Base-by-base conservation (phyloP, 1,140 invertebrate species). In the Drosophila sproati region DNA sequence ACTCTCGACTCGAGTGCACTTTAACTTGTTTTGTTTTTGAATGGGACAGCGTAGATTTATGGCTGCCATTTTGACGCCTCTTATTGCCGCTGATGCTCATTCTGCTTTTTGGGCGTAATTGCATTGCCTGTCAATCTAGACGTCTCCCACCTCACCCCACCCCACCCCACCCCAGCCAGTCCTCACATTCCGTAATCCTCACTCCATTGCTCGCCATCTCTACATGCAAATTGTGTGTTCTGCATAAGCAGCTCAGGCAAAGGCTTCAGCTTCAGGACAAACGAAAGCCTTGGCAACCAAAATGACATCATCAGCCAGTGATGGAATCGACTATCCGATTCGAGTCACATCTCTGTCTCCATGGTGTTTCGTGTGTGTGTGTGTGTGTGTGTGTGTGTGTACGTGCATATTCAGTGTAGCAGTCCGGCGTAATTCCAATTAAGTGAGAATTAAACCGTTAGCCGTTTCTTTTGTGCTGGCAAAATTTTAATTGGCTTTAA, bases 41-140 rank as follows among this genome's bases (percentile, higher is more conserved):
- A 10, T 29, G 28, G 28, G 35, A 7, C 32, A 12, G 54, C 72
- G 67, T 59, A 79, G 85, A 89, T 89, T 89, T 89, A 89, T 89
- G 85, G 85, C 86, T 69, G 68, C 64, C 85, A 89, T 88, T 88
- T 74, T 81, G 83, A 82, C 73, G 73, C 73, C 68, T 75, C 47
- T 35, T 62, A 48, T 72, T 64, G 62, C 66, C 10, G 7, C n/a
- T 47, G 1, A 35, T 7, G 41, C 28, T 5, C 7, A 32, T 43
- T 12, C 48, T 51, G n/a, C 45, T 43, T 71, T 87, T 73, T 68
- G 68, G 79, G 63, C 69, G 85, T 88, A 88, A 88, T 88, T 88
- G 85, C 85, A 88, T 89, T 88, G 88, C 77, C 85, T 88, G 85
- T 85, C 85, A 88, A 88, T 88, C 85, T 89, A 80, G 72, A 60